These are phyloP conservation scores for Tetramorium bicarinatum DNA, from an alignment of 2,888 invertebrate species.

Conservation along the genomic window DNA sequence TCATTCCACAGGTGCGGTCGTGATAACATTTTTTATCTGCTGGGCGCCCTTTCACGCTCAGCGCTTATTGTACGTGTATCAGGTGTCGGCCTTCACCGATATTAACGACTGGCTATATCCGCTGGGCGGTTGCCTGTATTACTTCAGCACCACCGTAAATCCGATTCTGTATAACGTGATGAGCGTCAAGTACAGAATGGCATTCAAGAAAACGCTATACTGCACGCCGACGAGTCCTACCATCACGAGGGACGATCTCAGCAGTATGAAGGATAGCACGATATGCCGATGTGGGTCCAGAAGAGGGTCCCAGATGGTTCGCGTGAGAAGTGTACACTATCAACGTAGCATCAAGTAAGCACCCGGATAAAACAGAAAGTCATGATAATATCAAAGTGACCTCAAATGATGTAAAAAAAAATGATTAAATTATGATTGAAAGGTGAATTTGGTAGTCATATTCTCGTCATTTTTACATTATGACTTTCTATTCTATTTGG, in stretches of 20 bases:
- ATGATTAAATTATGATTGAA: too few species aligned
- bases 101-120: conserved; percentile 93
- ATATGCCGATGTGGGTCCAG: conserved; percentile 87
- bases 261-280: conserved; percentile 88
- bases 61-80: conserved; percentile 91
- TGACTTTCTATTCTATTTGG: too few species aligned
- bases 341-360: conserved; percentile 74
- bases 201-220: conserved; percentile 92
- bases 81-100: conserved; percentile 88
- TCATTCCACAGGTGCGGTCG: conserved; percentile 93
- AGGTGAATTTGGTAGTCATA: too few species aligned
- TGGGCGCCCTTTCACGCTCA: conserved; percentile 98
- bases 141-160: conserved; percentile 91
- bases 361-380: too few species aligned
- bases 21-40: conserved; percentile 96
- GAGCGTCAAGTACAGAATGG: conserved; percentile 91
- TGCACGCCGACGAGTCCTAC: conserved; percentile 87
- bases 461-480: too few species aligned
- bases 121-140: conserved; percentile 92
- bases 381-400: too few species aligned
- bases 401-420: too few species aligned
- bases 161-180: conserved; percentile 95
- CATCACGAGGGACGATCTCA: conserved; percentile 86
- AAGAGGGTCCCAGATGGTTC: conserved; percentile 86
- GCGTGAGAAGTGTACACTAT: conserved; percentile 84